These are phyloP conservation scores for Patagioenas fasciata DNA, from an alignment of 2,113 vertebrate species.

Conservation along the genomic window DNA sequence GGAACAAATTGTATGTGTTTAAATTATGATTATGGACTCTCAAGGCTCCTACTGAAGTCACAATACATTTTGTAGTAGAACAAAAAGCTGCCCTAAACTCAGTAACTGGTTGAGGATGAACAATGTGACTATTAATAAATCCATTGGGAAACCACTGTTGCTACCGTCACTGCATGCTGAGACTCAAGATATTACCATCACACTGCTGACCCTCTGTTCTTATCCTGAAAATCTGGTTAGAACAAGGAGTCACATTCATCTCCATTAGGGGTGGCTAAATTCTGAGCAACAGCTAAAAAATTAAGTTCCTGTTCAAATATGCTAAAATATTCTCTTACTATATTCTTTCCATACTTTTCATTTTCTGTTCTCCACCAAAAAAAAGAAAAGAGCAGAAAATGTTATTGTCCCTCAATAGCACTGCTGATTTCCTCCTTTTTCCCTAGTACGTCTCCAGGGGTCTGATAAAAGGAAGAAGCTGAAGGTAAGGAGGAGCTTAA, in stretches of 20 bases:
- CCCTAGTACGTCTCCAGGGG: neutral
- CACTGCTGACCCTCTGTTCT: neutral
- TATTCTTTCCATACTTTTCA: neutral
- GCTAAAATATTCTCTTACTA: neutral
- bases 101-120: neutral
- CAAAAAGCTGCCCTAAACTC: neutral
- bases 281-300: neutral
- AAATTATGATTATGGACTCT: neutral
- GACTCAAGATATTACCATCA: neutral
- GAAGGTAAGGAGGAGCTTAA: neutral
- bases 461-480: neutral
- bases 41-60: neutral
- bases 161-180: neutral
- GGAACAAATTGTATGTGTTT: neutral
- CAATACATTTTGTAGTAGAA: neutral
- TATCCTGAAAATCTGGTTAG: neutral
- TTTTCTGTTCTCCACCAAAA: neutral
- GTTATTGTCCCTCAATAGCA: neutral
- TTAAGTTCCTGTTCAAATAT: neutral
- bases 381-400: neutral
- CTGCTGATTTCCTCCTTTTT: neutral
- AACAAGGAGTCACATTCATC: neutral
- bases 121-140: neutral
- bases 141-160: neutral
- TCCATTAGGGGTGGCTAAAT: neutral